phyloP scores from a whole-genome alignment of 2,888 invertebrate genomes.

The Vandiemenella viatica region DNA sequence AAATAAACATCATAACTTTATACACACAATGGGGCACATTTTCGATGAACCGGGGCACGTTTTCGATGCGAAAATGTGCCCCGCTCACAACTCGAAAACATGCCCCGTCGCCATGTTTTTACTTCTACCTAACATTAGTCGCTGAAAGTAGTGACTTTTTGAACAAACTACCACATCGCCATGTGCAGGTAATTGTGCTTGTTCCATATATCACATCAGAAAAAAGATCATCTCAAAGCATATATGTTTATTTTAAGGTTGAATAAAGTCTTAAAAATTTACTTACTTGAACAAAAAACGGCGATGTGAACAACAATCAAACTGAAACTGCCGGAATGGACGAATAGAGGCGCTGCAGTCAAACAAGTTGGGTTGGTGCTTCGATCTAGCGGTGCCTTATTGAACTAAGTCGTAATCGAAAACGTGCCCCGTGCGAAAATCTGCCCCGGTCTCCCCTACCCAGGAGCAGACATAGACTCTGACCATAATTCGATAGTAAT shows the following conservation, averaged over 20 bases:
- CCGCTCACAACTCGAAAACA: neutral
- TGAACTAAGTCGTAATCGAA: neutral
- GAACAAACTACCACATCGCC: neutral
- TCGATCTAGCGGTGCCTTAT: neutral
- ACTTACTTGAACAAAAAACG: neutral
- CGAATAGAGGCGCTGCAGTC: neutral
- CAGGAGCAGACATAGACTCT: too few relatives aligned
- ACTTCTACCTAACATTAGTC: neutral
- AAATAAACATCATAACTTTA: too few relatives aligned
- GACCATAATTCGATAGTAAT: too few relatives aligned
- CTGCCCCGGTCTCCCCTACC: too few relatives aligned
- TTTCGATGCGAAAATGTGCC: slow-evolving; percentile 6
- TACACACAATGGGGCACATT: too few relatives aligned
- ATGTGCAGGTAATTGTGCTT: neutral
- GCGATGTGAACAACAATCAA: neutral
- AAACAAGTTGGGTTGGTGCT: neutral
- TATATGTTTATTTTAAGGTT: neutral
- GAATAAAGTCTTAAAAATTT: neutral
- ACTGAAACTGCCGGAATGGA: neutral
- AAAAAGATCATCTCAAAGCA: neutral
- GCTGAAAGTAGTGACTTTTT: neutral
- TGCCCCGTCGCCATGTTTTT: slow-evolving; percentile 4
- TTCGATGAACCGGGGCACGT: neutral
- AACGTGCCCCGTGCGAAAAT: neutral
- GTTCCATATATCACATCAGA: neutral